Evolutionary conservation across 2,113 vertebrate species (phyloP).

Genomic region (Formicarius rufipectus): DNA sequence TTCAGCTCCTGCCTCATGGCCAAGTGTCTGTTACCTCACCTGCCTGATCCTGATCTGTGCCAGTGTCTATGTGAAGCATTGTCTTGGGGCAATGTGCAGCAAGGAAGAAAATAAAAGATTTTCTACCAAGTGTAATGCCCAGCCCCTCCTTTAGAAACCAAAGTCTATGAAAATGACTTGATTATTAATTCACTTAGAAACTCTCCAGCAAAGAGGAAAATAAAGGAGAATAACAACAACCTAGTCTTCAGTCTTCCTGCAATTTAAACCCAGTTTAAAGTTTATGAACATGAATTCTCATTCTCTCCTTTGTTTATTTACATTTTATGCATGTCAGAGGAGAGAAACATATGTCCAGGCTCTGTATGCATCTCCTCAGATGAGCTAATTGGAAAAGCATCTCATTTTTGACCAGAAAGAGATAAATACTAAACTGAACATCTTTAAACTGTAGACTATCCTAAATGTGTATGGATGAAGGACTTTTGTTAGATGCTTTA

Average conservation of each 20-base stretch:
- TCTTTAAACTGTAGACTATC: background rate
- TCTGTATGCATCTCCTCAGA: background rate
- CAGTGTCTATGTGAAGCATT: background rate
- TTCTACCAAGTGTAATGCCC: background rate
- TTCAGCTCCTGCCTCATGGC: accelerated
- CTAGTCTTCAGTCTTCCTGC: background rate
- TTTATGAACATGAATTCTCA: background rate
- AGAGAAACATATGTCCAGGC: background rate
- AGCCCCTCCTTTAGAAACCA: background rate
- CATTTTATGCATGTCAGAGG: background rate
- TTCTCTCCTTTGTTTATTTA: background rate
- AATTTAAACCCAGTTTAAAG: background rate
- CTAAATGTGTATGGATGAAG: background rate
- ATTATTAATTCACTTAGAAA: background rate
- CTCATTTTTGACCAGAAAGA: background rate
- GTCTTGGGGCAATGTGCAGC: background rate
- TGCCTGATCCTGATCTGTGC: background rate
- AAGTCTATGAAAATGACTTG: background rate
- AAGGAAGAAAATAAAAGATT: background rate
- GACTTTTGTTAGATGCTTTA: background rate
- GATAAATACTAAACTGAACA: background rate
- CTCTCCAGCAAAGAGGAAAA: background rate
- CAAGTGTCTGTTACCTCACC: accelerated
- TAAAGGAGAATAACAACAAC: background rate
- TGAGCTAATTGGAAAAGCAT: background rate